These are phyloP conservation scores for Homarus americanus DNA, from an alignment of 1,140 invertebrate genomes.

Conservation along the genomic window DNA sequence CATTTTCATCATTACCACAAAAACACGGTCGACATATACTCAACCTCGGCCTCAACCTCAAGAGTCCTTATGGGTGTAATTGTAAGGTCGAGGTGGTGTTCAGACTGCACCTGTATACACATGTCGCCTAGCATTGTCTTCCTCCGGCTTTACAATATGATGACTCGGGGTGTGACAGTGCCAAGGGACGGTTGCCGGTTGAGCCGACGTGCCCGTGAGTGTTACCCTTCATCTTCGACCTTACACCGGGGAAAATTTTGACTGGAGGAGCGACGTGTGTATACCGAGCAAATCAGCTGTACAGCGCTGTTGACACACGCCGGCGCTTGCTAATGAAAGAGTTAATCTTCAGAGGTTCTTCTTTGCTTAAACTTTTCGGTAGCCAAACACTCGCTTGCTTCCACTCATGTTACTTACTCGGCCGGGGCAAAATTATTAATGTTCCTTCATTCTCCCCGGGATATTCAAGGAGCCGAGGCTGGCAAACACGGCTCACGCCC, in stretches of 20 bases:
- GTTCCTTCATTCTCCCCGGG: conserved; percentile 23
- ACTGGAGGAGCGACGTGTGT: conserved; percentile 17
- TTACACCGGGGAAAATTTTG: background rate
- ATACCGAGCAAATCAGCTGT: conserved; percentile 45
- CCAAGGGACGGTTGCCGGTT: background rate
- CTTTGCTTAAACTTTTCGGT: conserved; percentile 51
- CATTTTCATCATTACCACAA: conserved; percentile 34
- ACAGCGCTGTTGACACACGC: conserved; percentile 39
- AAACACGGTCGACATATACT: too few species aligned
- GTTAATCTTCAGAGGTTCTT: conserved; percentile 52
- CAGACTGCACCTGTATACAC: background rate
- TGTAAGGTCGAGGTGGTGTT: background rate
- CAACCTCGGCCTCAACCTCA: background rate
- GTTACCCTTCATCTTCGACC: background rate
- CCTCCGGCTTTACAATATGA: background rate
- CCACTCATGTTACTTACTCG: conserved; percentile 31
- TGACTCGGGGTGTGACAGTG: conserved; percentile 2
- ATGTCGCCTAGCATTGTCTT: conserved; percentile 6
- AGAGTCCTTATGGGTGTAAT: background rate
- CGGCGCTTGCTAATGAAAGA: conserved; percentile 50
- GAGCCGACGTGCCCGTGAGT: background rate
- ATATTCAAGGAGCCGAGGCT: conserved; percentile 35
- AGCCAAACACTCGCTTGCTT: conserved; percentile 45
- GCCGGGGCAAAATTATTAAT: conserved; percentile 40
- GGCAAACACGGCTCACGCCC: background rate